Conservation (phyloP, 1,140 invertebrate species). For the Maniola jurtina region DNA sequence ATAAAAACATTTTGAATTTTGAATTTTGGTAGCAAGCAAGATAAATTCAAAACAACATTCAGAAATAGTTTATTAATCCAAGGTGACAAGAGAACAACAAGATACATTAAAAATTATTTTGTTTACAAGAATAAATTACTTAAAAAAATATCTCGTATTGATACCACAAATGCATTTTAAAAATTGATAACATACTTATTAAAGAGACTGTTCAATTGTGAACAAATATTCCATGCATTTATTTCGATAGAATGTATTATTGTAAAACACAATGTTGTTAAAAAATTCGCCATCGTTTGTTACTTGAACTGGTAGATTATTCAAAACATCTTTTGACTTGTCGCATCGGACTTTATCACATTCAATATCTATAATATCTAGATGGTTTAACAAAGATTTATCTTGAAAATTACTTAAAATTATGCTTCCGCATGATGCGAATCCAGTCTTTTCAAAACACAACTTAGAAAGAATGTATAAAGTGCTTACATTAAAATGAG, state of each 20-base stretch:
- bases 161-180: constrained; percentile 38
- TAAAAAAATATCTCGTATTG: constrained; percentile 50
- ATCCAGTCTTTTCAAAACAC: constrained; percentile 66
- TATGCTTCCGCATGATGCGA: constrained; percentile 53
- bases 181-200: constrained; percentile 38
- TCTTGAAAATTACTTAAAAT: constrained; percentile 53
- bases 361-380: constrained; percentile 51
- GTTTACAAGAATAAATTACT: constrained; percentile 44
- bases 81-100: constrained; percentile 44
- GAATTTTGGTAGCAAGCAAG: constrained; percentile 2
- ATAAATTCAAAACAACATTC: constrained; percentile 47
- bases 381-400: constrained; percentile 45
- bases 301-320: constrained; percentile 54
- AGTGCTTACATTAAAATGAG: constrained; percentile 72
- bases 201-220: constrained; percentile 56
- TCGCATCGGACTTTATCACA: constrained; percentile 50
- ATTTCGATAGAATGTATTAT: constrained; percentile 71
- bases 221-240: constrained; percentile 63
- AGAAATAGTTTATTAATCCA: constrained; percentile 53
- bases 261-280: constrained; percentile 66
- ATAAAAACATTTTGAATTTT: too few species aligned
- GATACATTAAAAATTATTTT: constrained; percentile 33
- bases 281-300: constrained; percentile 67
- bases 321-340: constrained; percentile 58
- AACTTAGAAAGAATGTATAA: constrained; percentile 61